Percentiles rank a stretch among this genome's conserved stretches.
phyloP scores from a whole-genome alignment of 1,140 invertebrate species.

The Choristoneura fumiferana region DNA sequence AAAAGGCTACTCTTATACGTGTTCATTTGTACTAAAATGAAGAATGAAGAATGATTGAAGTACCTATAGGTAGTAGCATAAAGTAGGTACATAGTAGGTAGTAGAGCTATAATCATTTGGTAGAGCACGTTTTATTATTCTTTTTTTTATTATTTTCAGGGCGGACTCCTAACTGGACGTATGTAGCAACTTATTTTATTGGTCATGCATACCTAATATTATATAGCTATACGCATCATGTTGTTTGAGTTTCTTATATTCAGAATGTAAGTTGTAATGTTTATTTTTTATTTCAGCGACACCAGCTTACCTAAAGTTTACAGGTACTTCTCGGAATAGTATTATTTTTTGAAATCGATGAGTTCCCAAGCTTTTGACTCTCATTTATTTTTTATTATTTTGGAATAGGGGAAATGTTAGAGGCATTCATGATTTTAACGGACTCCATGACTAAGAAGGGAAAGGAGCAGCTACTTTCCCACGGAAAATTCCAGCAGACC shows the following conservation, averaged over 20 bases:
- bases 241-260: no score
- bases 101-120: no score
- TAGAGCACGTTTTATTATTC: constrained; percentile 3
- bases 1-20: constrained; percentile 29
- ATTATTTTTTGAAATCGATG: no score
- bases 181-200: constrained; percentile 28
- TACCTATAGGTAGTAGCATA: background rate
- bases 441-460: constrained; percentile 52
- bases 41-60: constrained; percentile 56
- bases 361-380: no score
- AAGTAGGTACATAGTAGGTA: no score
- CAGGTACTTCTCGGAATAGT: constrained; percentile 22
- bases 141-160: constrained; percentile 40
- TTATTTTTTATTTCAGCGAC: constrained; percentile 38
- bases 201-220: background rate
- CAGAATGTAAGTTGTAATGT: background rate
- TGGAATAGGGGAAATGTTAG: constrained; percentile 49
- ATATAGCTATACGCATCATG: no score
- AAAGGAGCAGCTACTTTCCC: constrained; percentile 34
- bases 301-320: constrained; percentile 51
- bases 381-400: background rate
- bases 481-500: constrained; percentile 53
- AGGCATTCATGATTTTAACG: constrained; percentile 54
- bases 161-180: constrained; percentile 45
- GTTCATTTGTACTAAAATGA: constrained; percentile 58